Percentiles rank a stretch among this genome's conserved stretches.
phyloP scores from a whole-genome alignment of 2,888 invertebrate genomes.

The Margaritifera margaritifera region DNA sequence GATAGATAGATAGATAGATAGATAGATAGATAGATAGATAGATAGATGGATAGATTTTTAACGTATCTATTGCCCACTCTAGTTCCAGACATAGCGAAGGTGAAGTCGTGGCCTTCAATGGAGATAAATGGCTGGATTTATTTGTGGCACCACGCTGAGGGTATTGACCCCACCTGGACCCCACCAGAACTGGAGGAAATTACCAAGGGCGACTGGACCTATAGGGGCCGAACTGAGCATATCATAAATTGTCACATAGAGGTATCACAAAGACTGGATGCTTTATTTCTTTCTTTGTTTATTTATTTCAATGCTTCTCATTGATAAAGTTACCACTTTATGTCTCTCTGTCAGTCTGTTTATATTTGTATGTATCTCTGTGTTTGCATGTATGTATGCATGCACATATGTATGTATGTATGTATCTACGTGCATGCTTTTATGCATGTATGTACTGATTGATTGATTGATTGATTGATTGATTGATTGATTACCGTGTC shows the following conservation, averaged over 20 bases:
- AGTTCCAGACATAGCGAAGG: constrained; percentile 82
- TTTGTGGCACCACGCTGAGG: constrained; percentile 88
- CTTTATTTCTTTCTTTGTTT: background rate
- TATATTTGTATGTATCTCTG: background rate
- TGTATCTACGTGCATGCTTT: too few relatives aligned
- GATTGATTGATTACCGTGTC: too few relatives aligned
- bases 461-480: too few relatives aligned
- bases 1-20: too few relatives aligned
- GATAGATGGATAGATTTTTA: too few relatives aligned
- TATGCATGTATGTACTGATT: too few relatives aligned
- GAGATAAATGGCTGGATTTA: constrained; percentile 86
- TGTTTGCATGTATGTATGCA: too few relatives aligned
- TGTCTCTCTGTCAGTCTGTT: too few relatives aligned
- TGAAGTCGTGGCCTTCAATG: constrained; percentile 80
- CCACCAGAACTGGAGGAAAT: constrained; percentile 78
- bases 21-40: too few relatives aligned
- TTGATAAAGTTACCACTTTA: background rate
- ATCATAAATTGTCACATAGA: constrained; percentile 85
- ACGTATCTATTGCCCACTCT: constrained; percentile 14
- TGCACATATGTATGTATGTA: too few relatives aligned
- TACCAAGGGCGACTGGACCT: constrained; percentile 77
- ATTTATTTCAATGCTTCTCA: background rate
- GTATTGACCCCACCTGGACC: constrained; percentile 81
- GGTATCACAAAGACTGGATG: constrained; percentile 72
- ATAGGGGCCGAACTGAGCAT: constrained; percentile 86